Conservation (phyloP, 2,888 invertebrate genomes). For the Tenthredo distinguenda region DNA sequence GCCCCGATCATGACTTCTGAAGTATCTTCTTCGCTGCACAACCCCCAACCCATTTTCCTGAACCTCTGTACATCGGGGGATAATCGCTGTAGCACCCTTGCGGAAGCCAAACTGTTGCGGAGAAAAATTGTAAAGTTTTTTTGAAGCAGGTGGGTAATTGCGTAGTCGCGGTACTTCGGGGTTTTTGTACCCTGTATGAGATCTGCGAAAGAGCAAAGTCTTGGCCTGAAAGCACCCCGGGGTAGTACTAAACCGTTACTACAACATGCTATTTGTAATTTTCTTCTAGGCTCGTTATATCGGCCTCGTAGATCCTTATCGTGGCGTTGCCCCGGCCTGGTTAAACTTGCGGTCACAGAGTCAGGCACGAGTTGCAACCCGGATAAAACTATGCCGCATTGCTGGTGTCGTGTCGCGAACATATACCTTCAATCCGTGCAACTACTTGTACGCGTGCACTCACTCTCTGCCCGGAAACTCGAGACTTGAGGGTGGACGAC, state of each 20-base stretch:
- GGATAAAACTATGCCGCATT: constrained; percentile 41
- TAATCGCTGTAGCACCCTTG: not conserved
- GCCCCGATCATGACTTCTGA: not conserved
- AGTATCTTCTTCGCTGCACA: not conserved
- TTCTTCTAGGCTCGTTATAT: constrained; percentile 28
- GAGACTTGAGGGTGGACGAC: constrained; percentile 67
- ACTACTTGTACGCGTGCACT: not conserved
- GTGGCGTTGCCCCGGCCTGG: constrained; percentile 45
- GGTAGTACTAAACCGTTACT: not conserved
- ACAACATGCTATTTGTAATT: constrained; percentile 13
- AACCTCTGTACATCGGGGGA: not conserved
- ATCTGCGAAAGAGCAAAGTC: not conserved
- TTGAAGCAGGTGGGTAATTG: not conserved
- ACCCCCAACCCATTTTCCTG: not conserved
- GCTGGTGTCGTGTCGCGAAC: constrained; percentile 29
- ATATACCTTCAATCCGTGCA: constrained; percentile 30
- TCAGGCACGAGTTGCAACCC: constrained; percentile 14
- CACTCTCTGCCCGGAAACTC: constrained; percentile 17
- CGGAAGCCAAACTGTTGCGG: not conserved
- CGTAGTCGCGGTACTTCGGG: not conserved
- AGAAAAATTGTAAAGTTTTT: not conserved
- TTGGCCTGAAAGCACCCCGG: not conserved
- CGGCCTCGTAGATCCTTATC: constrained; percentile 35
- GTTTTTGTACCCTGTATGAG: not conserved
- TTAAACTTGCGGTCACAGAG: constrained; percentile 23